A percentile compares a stretch with the other conserved stretches of the same genome.
These are phyloP conservation scores for Camptogramma bilineatum DNA, from an alignment of 2,888 invertebrate species.

Conservation along the genomic window DNA sequence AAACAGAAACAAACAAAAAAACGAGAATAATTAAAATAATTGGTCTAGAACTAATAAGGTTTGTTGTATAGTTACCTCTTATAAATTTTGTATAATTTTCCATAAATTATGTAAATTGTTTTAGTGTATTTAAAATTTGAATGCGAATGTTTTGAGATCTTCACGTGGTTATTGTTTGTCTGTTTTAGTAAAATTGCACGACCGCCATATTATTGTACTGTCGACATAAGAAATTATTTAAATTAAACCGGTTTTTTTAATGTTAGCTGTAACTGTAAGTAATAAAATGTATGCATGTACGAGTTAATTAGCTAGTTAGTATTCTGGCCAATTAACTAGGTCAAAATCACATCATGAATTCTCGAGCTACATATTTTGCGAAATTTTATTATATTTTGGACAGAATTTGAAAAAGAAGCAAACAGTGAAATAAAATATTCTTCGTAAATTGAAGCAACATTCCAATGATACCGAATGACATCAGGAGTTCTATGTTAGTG, in stretches of 20 bases:
- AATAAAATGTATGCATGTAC: background rate
- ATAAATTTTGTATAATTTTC: background rate
- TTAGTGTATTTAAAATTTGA: no score
- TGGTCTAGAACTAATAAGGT: no score
- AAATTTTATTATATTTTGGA: background rate
- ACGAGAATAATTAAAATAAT: background rate
- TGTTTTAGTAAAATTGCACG: background rate
- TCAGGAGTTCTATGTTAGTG: background rate
- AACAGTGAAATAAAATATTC: no score
- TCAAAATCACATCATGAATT: conserved; percentile 17
- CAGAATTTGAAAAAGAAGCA: background rate
- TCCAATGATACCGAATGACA: background rate
- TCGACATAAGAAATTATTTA: no score
- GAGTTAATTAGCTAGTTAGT: background rate
- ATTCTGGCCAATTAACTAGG: conserved; percentile 6
- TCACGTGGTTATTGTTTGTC: background rate
- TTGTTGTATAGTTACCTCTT: background rate
- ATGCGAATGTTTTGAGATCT: background rate
- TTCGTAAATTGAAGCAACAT: background rate
- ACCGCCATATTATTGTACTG: background rate
- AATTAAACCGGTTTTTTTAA: no score
- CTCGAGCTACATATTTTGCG: background rate
- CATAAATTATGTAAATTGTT: conserved; percentile 1
- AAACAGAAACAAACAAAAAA: background rate
- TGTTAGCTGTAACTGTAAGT: background rate